Evolutionary conservation across 2,888 invertebrate species (phyloP).

Genomic region (Neocrepidodera transversa): DNA sequence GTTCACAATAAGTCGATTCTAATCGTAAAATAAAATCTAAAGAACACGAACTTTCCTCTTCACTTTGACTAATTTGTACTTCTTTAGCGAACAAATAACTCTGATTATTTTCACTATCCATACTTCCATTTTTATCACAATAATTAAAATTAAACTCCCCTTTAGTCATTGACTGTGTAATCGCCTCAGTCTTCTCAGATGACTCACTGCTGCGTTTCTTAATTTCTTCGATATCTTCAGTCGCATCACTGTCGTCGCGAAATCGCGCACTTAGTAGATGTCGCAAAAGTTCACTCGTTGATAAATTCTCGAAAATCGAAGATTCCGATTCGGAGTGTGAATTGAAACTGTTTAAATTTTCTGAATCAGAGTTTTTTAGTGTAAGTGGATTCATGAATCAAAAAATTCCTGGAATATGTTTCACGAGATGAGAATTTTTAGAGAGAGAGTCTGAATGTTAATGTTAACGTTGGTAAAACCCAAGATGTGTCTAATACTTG

Average conservation of each 20-base stretch:
- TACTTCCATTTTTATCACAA: constrained; percentile 37
- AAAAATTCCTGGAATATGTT: constrained; percentile 48
- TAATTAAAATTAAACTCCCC: constrained; percentile 14
- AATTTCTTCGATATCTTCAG: constrained; percentile 10
- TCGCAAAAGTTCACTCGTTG: constrained; percentile 48
- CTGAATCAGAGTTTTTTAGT: constrained; percentile 49
- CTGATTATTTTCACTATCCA: constrained; percentile 30
- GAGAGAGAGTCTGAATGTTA: constrained; percentile 26
- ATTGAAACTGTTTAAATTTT: constrained; percentile 38
- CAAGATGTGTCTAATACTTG: constrained; percentile 12
- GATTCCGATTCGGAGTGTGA: constrained; percentile 12
- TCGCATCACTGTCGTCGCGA: constrained; percentile 10
- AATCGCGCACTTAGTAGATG: constrained; percentile 45
- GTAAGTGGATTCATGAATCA: constrained; percentile 49
- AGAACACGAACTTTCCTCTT: constrained; percentile 40
- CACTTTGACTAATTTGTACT: constrained; percentile 34
- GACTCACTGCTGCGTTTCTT: constrained; percentile 31
- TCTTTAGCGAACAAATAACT: constrained; percentile 30
- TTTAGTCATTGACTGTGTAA: constrained; percentile 28
- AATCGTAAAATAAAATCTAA: constrained; percentile 53
- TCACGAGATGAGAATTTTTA: constrained; percentile 31
- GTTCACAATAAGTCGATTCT: constrained; percentile 41
- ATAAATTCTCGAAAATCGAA: constrained; percentile 44
- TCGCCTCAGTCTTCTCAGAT: constrained; percentile 29
- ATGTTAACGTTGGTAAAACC: constrained; percentile 34